A percentile compares a stretch with the other conserved stretches of the same genome.
Conservation (phyloP, 2,113 vertebrate species). For the Hippocampus guttulatus region DNA sequence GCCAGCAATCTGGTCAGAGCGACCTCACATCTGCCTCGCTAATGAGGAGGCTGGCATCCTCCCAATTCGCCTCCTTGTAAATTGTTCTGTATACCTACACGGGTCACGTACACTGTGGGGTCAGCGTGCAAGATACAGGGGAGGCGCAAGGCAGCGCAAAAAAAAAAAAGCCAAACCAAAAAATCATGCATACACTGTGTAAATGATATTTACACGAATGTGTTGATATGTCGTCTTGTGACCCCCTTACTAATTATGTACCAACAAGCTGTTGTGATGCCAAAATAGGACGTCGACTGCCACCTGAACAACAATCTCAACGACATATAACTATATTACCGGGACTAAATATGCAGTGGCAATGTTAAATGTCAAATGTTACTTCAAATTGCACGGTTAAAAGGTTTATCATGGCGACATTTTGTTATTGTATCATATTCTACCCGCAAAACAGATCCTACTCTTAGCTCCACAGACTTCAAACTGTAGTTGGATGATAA, state of each 20-base stretch:
- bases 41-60: constrained; percentile 78
- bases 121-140: constrained; percentile 35
- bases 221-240: neutral
- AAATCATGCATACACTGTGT: constrained; percentile 21
- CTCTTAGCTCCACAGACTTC: neutral
- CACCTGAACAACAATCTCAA: neutral
- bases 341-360: too few species aligned
- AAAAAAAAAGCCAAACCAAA: neutral
- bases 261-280: neutral
- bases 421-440: neutral
- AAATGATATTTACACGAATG: neutral
- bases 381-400: neutral
- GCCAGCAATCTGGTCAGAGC: constrained; percentile 75
- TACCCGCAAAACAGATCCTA: neutral
- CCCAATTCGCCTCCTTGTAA: constrained; percentile 75
- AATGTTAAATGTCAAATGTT: neutral
- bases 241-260: neutral
- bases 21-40: constrained; percentile 85
- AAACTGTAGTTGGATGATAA: neutral
- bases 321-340: neutral
- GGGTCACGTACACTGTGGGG: constrained; percentile 81
- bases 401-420: too few species aligned
- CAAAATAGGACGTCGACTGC: neutral
- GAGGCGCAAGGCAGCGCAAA: constrained; percentile 2
- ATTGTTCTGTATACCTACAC: constrained; percentile 71